These are phyloP conservation scores for Synergus laeviventris DNA, from an alignment of 2,888 invertebrate species.

Conservation along the genomic window DNA sequence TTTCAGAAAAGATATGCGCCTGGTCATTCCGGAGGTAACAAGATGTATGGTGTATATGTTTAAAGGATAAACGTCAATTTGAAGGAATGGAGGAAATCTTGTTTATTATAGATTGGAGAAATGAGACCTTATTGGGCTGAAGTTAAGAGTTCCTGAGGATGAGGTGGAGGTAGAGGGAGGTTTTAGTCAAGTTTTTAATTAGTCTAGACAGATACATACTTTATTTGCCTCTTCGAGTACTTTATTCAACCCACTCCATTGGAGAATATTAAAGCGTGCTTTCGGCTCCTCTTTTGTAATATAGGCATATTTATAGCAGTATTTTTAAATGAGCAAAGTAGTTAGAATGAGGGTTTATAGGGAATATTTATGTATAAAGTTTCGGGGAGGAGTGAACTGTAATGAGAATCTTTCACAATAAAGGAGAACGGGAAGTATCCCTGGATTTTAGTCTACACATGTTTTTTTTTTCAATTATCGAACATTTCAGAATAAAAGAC, in stretches of 20 bases:
- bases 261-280: slow-evolving; percentile 24
- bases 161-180: not conserved
- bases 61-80: not conserved
- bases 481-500: not conserved
- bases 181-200: slow-evolving; percentile 28
- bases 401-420: slow-evolving; percentile 23
- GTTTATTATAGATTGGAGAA: not conserved
- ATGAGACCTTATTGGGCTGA: not conserved
- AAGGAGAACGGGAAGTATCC: not conserved
- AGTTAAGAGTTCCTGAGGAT: not conserved
- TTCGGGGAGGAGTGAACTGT: not conserved
- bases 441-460: not conserved
- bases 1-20: not conserved
- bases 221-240: slow-evolving; percentile 31
- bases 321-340: slow-evolving; percentile 28
- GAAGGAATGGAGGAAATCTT: not conserved
- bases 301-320: slow-evolving; percentile 29
- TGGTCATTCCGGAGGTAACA: slow-evolving; percentile 24
- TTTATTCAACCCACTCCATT: slow-evolving; percentile 25
- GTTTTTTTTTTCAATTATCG: not conserved
- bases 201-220: slow-evolving; percentile 39
- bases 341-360: slow-evolving; percentile 7
- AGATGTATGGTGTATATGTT: not conserved
- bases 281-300: slow-evolving; percentile 13
- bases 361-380: slow-evolving; percentile 22